Evolutionary conservation across 1,140 invertebrate genomes (phyloP).

Genomic region (Mya arenaria): DNA sequence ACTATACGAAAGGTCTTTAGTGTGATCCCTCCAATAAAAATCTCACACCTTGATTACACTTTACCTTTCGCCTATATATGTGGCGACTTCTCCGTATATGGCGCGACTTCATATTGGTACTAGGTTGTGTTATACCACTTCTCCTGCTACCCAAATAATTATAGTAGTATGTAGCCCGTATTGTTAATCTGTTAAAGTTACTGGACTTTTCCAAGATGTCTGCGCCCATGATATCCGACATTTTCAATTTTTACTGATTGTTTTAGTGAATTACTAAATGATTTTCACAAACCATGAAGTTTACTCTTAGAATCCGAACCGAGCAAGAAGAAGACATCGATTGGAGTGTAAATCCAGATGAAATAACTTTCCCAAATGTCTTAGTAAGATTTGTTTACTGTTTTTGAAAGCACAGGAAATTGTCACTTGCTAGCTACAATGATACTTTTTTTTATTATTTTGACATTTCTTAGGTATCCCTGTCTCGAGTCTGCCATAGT

Average conservation of each 20-base stretch:
- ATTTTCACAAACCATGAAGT: conserved; percentile 58
- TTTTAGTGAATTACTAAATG: neutral
- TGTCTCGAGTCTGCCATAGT: too few species aligned
- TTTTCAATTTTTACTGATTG: neutral
- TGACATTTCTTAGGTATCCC: too few species aligned
- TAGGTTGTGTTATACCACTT: too few species aligned
- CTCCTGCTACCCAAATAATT: too few species aligned
- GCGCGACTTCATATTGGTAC: neutral
- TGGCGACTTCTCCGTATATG: neutral
- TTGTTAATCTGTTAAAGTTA: neutral
- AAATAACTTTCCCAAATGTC: conserved; percentile 73
- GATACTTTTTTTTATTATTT: too few species aligned
- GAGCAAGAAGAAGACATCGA: conserved; percentile 76
- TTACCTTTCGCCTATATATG: neutral
- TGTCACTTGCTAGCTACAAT: too few species aligned
- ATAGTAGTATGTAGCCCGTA: too few species aligned
- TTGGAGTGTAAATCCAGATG: conserved; percentile 77
- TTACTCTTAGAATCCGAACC: conserved; percentile 72
- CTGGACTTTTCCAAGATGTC: neutral
- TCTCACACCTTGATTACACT: neutral
- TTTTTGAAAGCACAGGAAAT: too few species aligned
- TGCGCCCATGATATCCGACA: neutral
- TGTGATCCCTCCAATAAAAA: neutral
- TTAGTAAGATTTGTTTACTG: too few species aligned
- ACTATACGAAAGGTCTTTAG: too few species aligned